Evolutionary conservation across 2,113 vertebrate genomes (phyloP), one percentile per base, ranked within the genome.

Genomic region (Candoia aspera): DNA sequence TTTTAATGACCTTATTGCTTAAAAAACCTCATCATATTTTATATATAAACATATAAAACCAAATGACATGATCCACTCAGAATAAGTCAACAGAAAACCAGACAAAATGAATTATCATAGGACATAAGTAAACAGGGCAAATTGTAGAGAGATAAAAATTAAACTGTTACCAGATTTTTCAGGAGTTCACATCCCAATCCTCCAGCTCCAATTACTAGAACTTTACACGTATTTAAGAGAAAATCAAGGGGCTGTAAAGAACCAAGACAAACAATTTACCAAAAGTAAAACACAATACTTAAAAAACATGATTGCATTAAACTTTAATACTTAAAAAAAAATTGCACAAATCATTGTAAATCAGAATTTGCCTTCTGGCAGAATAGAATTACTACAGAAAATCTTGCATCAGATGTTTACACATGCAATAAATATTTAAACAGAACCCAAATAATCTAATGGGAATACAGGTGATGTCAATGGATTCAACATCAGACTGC

Each of bases 171-270:
- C 99, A 99, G 97, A 96, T 99, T 98, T 98, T 99, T 99, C 90
- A 99, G 98, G 92, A 99, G 99, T 96, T 99, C 99, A 94, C 99
- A 99, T 97, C 99, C 99, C 96, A 99, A 98, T 95, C 99, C 99
- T 93, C 99, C 99, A 94, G 99, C 98, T 96, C 99, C 99, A 96
- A 99, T 98, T 94, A 99, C 98, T 93, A 99, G 97, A 94, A 99
- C 98, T 98, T 98, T 99, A 98, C 99, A 99, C 89, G 98, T 98
- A 95, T 98, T 98, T 95, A 99, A 97, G 94, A 99, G 97, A 98
- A 99, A 99, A 92, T 98, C 98, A 90, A 99, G 98, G 19, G 97
- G 98, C 99, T 99, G 97, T 23, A 87, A 97, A 91, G 95, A 94
- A 97, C 11, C 90, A 8, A 95, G 90, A 96, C 68, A 91, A 57